Conservation (phyloP, 2,797 vertebrate species). For the Gambelia wislizenii region DNA sequence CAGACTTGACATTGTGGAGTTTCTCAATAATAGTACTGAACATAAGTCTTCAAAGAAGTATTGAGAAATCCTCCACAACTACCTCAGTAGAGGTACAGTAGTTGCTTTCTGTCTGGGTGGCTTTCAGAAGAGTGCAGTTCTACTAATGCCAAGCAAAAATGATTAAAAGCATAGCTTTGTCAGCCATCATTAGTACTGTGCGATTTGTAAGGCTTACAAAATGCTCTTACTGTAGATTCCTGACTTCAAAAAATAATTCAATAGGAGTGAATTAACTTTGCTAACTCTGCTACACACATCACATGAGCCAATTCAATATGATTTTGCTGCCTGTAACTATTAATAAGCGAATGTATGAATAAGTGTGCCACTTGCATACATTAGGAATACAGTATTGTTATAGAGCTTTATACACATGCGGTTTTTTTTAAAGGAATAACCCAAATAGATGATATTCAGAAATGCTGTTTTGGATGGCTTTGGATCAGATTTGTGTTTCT, state of each 20-base stretch:
- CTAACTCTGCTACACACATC: neutral
- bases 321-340: neutral
- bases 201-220: constrained; percentile 33
- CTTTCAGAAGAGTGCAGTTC: constrained; percentile 34
- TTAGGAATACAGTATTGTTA: neutral
- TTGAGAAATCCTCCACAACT: constrained; percentile 41
- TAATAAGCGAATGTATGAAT: neutral
- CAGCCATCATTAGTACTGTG: neutral
- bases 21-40: neutral
- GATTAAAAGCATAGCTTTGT: constrained; percentile 14
- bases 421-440: neutral
- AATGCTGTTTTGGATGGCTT: neutral
- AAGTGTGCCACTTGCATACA: neutral
- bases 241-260: constrained; percentile 49
- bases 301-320: neutral
- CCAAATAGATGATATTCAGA: neutral
- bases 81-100: constrained; percentile 37
- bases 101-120: neutral
- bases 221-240: constrained; percentile 56
- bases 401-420: neutral
- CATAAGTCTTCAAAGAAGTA: constrained; percentile 49
- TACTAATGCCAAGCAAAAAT: constrained; percentile 52
- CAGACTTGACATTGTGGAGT: neutral
- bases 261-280: neutral
- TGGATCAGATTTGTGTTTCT: neutral